These are phyloP conservation scores for Balaenoptera acutorostrata DNA, from an alignment of 2,113 vertebrate genomes.

Conservation along the genomic window DNA sequence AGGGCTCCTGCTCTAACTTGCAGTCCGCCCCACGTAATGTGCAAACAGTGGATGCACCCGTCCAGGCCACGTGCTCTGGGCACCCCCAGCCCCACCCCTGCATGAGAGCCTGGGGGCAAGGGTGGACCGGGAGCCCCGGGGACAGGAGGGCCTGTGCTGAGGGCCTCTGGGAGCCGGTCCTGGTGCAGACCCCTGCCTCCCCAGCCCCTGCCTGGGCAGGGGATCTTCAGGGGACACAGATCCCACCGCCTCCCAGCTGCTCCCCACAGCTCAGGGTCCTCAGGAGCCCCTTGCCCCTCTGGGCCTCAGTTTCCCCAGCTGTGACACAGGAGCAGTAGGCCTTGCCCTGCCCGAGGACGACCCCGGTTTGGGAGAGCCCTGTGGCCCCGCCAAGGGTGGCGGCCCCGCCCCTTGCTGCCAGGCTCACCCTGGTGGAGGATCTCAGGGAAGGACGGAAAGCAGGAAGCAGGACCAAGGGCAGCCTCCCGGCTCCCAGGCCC, in stretches of 20 bases:
- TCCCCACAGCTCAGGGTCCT: not conserved
- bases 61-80: not conserved
- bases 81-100: not conserved
- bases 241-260: not conserved
- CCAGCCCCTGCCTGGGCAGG: not conserved
- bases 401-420: not conserved
- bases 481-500: not conserved
- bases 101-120: not conserved
- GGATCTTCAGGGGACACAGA: not conserved
- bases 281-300: not conserved
- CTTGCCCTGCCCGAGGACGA: not conserved
- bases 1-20: not conserved
- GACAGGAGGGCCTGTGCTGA: not conserved
- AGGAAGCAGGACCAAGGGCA: not conserved
- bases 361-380: not conserved
- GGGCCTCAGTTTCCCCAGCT: not conserved
- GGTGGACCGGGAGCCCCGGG: not conserved
- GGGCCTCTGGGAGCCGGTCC: not conserved
- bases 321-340: not conserved
- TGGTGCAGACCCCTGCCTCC: not conserved
- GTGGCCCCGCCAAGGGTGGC: not conserved
- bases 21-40: fast-evolving
- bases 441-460: not conserved
- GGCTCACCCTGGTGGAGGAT: not conserved
- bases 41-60: fast-evolving